Percentiles rank a stretch among this genome's conserved stretches.
Conservation (phyloP, 2,888 invertebrate species). For the Loripinus fragilis region DNA sequence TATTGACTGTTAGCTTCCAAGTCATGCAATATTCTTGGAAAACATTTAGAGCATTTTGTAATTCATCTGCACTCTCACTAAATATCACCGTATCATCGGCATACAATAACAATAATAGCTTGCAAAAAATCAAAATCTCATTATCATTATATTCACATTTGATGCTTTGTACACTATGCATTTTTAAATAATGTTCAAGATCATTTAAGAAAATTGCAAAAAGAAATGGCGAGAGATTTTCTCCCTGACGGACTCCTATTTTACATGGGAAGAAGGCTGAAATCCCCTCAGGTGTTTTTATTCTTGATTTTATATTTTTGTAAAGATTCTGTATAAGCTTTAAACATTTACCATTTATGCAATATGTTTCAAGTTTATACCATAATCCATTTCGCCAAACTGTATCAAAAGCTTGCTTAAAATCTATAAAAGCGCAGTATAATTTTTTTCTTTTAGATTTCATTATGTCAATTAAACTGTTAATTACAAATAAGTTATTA, state of each 20-base stretch:
- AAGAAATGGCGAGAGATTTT: conserved; percentile 5
- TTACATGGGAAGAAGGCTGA: conserved; percentile 1
- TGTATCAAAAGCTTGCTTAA: conserved; percentile 8
- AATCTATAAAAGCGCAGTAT: background rate
- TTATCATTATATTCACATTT: background rate
- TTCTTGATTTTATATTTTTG: conserved; percentile 1
- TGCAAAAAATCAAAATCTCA: background rate
- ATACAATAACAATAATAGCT: conserved; percentile 25
- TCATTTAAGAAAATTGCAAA: background rate
- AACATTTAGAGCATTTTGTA: conserved; percentile 20
- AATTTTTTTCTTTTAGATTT: background rate
- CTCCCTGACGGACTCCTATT: background rate
- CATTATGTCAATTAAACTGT: background rate
- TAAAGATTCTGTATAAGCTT: background rate
- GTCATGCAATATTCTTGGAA: conserved; percentile 28
- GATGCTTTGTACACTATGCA: background rate
- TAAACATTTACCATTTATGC: background rate
- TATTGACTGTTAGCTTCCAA: conserved; percentile 35
- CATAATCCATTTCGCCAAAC: background rate
- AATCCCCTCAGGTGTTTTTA: background rate
- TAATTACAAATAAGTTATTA: background rate
- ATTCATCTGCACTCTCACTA: background rate
- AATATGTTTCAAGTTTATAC: background rate
- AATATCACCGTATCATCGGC: conserved; percentile 42
- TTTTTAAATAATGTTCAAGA: background rate